Evolutionary conservation across 2,797 vertebrate species (phyloP).

Genomic region (Gila robusta): DNA sequence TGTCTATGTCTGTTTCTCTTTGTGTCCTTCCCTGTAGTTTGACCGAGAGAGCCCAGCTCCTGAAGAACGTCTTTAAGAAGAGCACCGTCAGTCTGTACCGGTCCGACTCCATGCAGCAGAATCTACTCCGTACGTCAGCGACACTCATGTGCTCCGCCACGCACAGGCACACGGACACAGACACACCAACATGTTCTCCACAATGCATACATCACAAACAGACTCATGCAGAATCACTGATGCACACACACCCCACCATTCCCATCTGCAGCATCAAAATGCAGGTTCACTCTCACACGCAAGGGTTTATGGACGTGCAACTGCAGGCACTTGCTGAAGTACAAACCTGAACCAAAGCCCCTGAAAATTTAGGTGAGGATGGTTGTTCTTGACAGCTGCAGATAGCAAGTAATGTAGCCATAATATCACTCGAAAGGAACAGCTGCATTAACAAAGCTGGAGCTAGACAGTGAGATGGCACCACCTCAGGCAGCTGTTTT

Average conservation of each 20-base stretch:
- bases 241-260: slow-evolving; percentile 43
- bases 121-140: slow-evolving; percentile 92
- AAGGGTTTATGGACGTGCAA: slow-evolving; percentile 31
- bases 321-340: slow-evolving; percentile 31
- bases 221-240: slow-evolving; percentile 8
- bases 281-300: slow-evolving; percentile 43
- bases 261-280: slow-evolving; percentile 43
- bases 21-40: slow-evolving; percentile 77
- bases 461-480: slow-evolving; percentile 1
- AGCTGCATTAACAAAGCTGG: slow-evolving; percentile 27
- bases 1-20: slow-evolving; percentile 41
- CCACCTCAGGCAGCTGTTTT: slow-evolving; percentile 8
- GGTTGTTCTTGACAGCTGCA: slow-evolving; percentile 19
- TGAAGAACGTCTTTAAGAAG: slow-evolving; percentile 99
- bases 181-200: slow-evolving; percentile 31
- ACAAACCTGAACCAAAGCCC: slow-evolving; percentile 22
- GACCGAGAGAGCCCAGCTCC: slow-evolving; percentile 94
- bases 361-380: slow-evolving; percentile 23
- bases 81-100: slow-evolving; percentile 93
- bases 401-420: neutral
- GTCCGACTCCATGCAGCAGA: slow-evolving; percentile 95
- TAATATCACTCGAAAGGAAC: slow-evolving; percentile 7
- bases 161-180: slow-evolving; percentile 12
- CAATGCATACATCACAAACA: neutral
- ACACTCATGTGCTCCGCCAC: slow-evolving; percentile 33